phyloP scores from a whole-genome alignment of 2,113 vertebrate genomes.

The Puma concolor region DNA sequence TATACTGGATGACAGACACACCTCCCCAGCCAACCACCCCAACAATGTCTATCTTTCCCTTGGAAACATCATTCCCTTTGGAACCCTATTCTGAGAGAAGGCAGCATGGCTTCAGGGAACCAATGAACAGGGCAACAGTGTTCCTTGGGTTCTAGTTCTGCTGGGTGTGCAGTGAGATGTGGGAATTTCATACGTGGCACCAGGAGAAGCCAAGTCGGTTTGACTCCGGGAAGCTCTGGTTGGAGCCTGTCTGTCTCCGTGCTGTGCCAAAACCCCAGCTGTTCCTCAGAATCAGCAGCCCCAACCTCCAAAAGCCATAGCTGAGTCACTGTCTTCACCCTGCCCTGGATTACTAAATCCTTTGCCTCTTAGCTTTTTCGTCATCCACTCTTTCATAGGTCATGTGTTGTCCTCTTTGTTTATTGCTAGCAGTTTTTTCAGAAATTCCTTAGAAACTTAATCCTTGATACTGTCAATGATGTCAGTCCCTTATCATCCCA shows the following conservation, averaged over 20 bases:
- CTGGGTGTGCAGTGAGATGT: neutral
- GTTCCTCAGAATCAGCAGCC: neutral
- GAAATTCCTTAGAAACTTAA: neutral
- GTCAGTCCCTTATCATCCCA: neutral
- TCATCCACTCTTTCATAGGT: neutral
- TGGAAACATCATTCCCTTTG: neutral
- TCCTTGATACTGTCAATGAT: neutral
- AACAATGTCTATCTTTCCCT: neutral
- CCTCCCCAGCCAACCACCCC: neutral
- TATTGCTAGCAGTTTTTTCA: neutral
- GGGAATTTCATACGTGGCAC: neutral
- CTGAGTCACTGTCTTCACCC: slow-evolving; percentile 50
- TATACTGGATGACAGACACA: neutral
- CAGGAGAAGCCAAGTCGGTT: neutral
- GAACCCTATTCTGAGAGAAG: neutral
- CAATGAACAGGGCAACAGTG: neutral
- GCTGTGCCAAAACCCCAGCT: neutral
- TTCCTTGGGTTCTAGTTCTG: neutral
- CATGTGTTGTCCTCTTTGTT: neutral
- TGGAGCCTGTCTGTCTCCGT: neutral
- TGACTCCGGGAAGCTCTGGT: neutral
- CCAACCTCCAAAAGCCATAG: neutral
- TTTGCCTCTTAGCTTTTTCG: slow-evolving; percentile 9
- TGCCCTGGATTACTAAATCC: neutral
- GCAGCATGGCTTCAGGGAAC: neutral